Percentiles rank a stretch among this genome's conserved stretches.
These are phyloP conservation scores for Drosophila pandora DNA, from an alignment of 1,140 invertebrate genomes.

Conservation along the genomic window DNA sequence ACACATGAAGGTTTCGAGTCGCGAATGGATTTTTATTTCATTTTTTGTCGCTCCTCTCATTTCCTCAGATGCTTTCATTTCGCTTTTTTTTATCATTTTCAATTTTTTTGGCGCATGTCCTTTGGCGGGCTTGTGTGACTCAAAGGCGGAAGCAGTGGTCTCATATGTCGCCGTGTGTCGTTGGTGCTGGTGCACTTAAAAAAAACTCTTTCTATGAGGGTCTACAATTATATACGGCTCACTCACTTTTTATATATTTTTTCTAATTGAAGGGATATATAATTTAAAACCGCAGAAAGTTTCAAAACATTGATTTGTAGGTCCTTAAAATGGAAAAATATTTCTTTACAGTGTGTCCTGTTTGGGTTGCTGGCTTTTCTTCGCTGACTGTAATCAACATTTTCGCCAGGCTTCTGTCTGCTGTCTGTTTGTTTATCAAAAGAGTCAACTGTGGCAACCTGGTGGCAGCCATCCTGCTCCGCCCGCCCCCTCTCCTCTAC, in stretches of 20 bases:
- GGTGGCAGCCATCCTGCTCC: constrained; percentile 42
- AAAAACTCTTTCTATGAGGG: not conserved
- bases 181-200: constrained; percentile 10
- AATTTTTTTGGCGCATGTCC: constrained; percentile 73
- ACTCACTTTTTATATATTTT: too few species aligned
- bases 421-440: constrained; percentile 74
- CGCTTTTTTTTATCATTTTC: constrained; percentile 12
- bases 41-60: constrained; percentile 37
- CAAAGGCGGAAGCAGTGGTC: constrained; percentile 75
- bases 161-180: constrained; percentile 71
- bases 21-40: constrained; percentile 45
- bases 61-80: constrained; percentile 23
- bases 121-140: constrained; percentile 59
- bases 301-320: too few species aligned
- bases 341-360: constrained; percentile 9
- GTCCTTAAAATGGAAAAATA: not conserved
- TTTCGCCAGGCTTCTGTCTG: constrained; percentile 60
- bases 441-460: constrained; percentile 79
- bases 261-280: not conserved
- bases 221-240: too few species aligned
- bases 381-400: constrained; percentile 71
- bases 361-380: constrained; percentile 30
- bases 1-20: constrained; percentile 33
- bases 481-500: not conserved
- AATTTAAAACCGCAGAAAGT: not conserved